Base-by-base conservation (phyloP, 2,888 invertebrate genomes). In the Pachliopta kotzebuea region DNA sequence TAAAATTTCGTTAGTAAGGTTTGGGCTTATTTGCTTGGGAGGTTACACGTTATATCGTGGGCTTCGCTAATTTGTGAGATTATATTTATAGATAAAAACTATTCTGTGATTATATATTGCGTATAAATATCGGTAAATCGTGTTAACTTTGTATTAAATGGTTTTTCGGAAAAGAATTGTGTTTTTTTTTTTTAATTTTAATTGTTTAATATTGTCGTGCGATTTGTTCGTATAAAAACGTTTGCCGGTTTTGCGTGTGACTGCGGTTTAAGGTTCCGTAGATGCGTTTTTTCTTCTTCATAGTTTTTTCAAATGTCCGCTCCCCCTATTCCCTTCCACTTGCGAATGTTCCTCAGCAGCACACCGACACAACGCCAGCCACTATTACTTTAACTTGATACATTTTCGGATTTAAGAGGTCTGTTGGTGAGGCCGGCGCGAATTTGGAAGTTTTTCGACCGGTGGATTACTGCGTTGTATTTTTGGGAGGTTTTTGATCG, bases 1-100 rank as follows among this genome's bases (percentile, higher is more conserved):
- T 91, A 91, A 83, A 85, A 87, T 90, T 91, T 91, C 90, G 90
- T 85, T 91, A 81, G 79, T 85, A 85, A 86, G 88, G 88, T 88
- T 82, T 84, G 84, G 87, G 85, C 84, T 81, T 83, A 84, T 76
- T 86, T 85, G 86, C 83, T 86, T 76, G 85, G 89, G 88, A 85
- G 76, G 76, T 77, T 76, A 79, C 71, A 72, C 68, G 69, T 67
- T 67, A 71, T 74, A 69, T 71, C 72, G 72, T 73, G 78, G 79
- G 72, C 75, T 78, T 76, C 73, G 76, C 77, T 76, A 76, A 79
- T 76, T 83, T 81, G 81, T 82, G 85, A 74, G 67, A 72, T 78
- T 78, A 75, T 75, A 78, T 72, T 75, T 75, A 76, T 76, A 70
- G 72, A 73, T 79, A 75, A 77, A 78, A 81, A 81, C 79, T 78